A percentile compares a stretch with the other conserved stretches of the same genome.
phyloP scores from a whole-genome alignment of 2,113 vertebrate species.

The Caloenas nicobarica region DNA sequence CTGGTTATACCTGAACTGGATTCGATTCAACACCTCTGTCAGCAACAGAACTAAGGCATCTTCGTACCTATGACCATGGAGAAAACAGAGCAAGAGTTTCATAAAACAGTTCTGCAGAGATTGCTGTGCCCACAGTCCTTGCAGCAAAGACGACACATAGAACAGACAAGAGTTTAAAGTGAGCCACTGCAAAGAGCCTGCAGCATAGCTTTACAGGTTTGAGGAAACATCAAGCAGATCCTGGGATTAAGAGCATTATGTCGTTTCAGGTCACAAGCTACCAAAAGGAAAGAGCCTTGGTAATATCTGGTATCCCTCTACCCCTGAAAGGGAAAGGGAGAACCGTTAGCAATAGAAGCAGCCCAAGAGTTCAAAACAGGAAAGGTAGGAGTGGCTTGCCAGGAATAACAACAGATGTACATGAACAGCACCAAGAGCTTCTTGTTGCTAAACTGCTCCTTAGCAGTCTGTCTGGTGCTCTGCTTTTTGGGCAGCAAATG shows the following conservation, averaged over 20 bases:
- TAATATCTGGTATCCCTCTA: neutral
- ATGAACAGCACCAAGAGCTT: neutral
- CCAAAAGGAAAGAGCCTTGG: neutral
- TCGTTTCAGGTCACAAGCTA: neutral
- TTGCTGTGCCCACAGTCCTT: neutral
- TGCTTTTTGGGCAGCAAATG: neutral
- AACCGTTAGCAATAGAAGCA: neutral
- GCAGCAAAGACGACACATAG: fast-evolving
- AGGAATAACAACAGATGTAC: neutral
- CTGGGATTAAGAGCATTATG: neutral
- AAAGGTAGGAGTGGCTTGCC: neutral
- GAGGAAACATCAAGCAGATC: neutral
- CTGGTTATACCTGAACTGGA: conserved; percentile 98
- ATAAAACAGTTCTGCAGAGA: neutral
- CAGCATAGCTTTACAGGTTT: neutral
- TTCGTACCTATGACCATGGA: conserved; percentile 84
- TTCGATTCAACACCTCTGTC: conserved; percentile 92
- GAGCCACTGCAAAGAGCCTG: neutral
- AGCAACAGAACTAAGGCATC: conserved; percentile 92
- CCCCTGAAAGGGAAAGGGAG: neutral
- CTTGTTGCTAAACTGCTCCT: neutral
- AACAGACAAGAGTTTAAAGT: neutral
- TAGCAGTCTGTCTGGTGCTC: neutral
- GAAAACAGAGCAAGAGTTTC: neutral
- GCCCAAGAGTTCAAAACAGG: neutral